Evolutionary conservation across 2,113 vertebrate genomes (phyloP), one percentile per base, ranked within the genome.

Genomic region (Limnothrissa miodon): DNA sequence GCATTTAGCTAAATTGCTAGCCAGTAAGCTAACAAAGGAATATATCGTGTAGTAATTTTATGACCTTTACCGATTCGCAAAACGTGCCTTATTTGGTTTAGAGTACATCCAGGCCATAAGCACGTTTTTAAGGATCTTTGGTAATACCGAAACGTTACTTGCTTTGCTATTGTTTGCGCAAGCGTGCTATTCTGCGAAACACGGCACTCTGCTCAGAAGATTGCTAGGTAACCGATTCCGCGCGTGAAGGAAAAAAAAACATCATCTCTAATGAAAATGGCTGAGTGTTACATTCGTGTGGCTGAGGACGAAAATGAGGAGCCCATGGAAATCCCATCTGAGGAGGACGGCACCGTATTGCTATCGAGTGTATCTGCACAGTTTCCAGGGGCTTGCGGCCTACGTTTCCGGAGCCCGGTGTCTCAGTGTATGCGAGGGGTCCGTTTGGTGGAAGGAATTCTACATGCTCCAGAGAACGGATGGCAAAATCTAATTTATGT

Each of bases 221-320:
- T 74, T 74, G 89, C 88, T 21, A 82, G 29, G 85, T 66, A 11
- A 39, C 46, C 80, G 85, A 86, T 82, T 80, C 85, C 79, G 7
- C 0, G 23, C 36, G 59, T 48, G 4, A 39, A 42, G 42, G 6
- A 2, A 6, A 62, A 13, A 79, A 39, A 13, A 29, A 10, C 66
- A 5, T 74, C 36, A 13, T 74, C 11, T 4, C 29, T 36, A 33
- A 45, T 85, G 9, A 87, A 83, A 80, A 96, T 96, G 95, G 94
- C 95, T 0, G 98, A 99, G 81, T 92, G 94, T 42, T 99, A 99
- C 81, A 99, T 99, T 90, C 96, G 98, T 51, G 98, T 99, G 51
- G 98, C 98, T 0, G 98, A 99, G 89, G 98, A 99, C 80, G 98
- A 99, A 91, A 99, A 98, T 0, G 98, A 99, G 39, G 98, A 99